These are phyloP conservation scores for Euschistus heros DNA, from an alignment of 1,140 invertebrate genomes.

Conservation along the genomic window DNA sequence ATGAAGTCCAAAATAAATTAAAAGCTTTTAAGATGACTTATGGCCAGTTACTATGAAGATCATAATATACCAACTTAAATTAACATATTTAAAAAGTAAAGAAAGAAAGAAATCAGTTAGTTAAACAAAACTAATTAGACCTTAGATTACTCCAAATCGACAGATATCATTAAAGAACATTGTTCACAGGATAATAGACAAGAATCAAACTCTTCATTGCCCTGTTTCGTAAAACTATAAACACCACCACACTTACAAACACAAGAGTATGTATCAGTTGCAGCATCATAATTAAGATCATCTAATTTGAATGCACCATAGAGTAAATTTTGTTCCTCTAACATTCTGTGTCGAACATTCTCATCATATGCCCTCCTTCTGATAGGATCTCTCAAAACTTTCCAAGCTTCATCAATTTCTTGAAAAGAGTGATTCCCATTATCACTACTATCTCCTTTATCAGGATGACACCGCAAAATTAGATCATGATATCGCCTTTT, in stretches of 20 bases:
- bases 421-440: constrained; percentile 38
- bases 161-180: constrained; percentile 51
- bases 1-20: too few species aligned
- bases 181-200: constrained; percentile 47
- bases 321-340: constrained; percentile 42
- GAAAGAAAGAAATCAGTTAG: too few species aligned
- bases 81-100: too few species aligned
- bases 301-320: constrained; percentile 43
- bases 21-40: too few species aligned
- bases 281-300: constrained; percentile 40
- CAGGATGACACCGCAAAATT: constrained; percentile 48
- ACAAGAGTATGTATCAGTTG: constrained; percentile 39
- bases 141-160: constrained; percentile 33
- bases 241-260: constrained; percentile 51
- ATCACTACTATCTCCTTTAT: constrained; percentile 39
- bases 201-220: constrained; percentile 37
- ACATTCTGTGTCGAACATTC: constrained; percentile 37
- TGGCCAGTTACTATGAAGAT: too few species aligned
- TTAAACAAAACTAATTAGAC: too few species aligned
- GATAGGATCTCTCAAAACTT: constrained; percentile 42
- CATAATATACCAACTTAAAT: too few species aligned
- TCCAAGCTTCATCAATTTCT: constrained; percentile 50
- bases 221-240: constrained; percentile 42
- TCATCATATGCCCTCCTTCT: constrained; percentile 48
- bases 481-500: constrained; percentile 51